Base-by-base conservation (phyloP, 2,888 invertebrate species). In the Apotomis capreana region DNA sequence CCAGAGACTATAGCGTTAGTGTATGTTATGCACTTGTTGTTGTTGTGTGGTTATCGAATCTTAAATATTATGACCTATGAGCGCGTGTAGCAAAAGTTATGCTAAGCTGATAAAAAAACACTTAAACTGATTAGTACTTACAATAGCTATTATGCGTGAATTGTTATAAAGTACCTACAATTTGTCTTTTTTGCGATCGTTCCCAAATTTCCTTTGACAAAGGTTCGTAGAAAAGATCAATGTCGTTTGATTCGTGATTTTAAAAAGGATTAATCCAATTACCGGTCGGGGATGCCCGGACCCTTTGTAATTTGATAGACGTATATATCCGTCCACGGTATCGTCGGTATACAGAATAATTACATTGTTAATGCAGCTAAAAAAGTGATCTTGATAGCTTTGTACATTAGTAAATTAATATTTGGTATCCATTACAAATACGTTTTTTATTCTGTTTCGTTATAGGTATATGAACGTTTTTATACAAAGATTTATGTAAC, bases 181-280 rank as follows among this genome's bases (percentile, higher is more conserved):
- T 46, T 46, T 13, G 62, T 37, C 57, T 46, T 46, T 54, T 55
- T 57, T 57, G 65, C 46, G 36, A 36, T 57, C 55, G n/a, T 26
- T 55, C 57, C 26, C 65, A 49, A 65, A 65, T 65, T 65, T 59
- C 51, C 67, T 60, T 8, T 44, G n/a, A 60, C 60, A 68, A 68
- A 26, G 60, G 68, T 52, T 8, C 60, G 12, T 15, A 51, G 58
- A 60, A 68, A 54, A 68, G 60, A 68, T 68, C 68, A 68, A 54
- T 60, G 68, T 58, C 60, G 60, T 58, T 67, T 67, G 67, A 68
- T 59, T 57, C 9, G 37, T 52, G 68, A 52, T 68, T 54, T 68
- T 60, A 44, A 68, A 68, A 60, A 68, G 60, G 68, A 68, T 68
- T 68, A 68, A 68, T 68, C 68, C 68, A 68, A 68, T 68, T 68